Evolutionary conservation across 2,888 invertebrate species (phyloP), one percentile per base, ranked within the genome.

Genomic region (Mesorhabditis spiculigera): DNA sequence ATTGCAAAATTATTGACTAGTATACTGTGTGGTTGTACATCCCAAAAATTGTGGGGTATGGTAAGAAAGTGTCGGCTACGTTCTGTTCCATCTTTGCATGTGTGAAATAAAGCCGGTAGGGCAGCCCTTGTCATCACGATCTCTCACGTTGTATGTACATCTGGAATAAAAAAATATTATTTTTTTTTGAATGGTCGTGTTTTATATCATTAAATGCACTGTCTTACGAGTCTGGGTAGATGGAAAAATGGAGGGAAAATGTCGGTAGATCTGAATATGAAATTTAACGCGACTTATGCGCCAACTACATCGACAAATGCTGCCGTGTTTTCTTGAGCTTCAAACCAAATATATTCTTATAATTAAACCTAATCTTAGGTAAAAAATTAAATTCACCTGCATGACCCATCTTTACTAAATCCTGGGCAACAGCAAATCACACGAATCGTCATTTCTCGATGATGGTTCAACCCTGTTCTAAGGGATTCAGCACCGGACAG

Each of bases 101-200:
- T n/a, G 58, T 50, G 58, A 50, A 50, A n/a, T 13, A n/a, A 50
- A 50, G 8, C 58, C 58, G n/a, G 58, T 50, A 10, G 58, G 10
- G n/a, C 58, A 50, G n/a, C 58, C 58, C 8, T 50, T 50, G 8
- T 13, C 8, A 50, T 50, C 58, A 13, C 58, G 58, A 50, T 10
- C 58, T 50, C n/a, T 50, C n/a, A 50, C 58, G n/a, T 50, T n/a
- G n/a, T 50, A 50, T 50, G 58, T 50, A 50, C 58, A 50, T 50
- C 58, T 50, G n/a, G n/a, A 50, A 50, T 10, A 50, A 13, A 13
- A 10, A 50, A 50, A 28, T 28, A 28, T 28, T 28, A 28, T 28
- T 28, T 28, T 28, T 28, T 28, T 28, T 28, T 28, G 28, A 28
- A 28, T 28, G 28, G 28, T 28, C 28, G 28, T 28, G 28, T 28